phyloP scores from a whole-genome alignment of 1,140 invertebrate species.

The Leptonema lineaticorne region DNA sequence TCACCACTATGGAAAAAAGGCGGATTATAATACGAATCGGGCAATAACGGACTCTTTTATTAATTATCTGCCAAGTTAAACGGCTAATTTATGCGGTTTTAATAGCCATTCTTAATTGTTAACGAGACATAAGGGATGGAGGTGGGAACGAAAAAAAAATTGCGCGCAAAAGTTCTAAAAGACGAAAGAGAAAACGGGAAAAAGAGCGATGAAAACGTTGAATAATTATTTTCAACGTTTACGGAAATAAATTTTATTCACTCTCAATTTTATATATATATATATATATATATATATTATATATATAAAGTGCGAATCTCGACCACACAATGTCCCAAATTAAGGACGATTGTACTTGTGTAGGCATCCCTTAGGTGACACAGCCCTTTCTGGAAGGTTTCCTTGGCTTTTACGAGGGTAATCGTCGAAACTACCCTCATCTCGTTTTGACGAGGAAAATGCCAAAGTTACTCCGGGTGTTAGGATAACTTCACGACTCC shows the following conservation, averaged over 20 bases:
- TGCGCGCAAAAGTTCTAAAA: too few species aligned
- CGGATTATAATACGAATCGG: too few species aligned
- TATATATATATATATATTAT: too few species aligned
- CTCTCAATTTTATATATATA: too few species aligned
- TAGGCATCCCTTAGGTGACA: constrained; percentile 5
- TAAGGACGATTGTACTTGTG: not conserved
- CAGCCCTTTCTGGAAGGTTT: constrained; percentile 2
- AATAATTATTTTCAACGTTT: constrained; percentile 22
- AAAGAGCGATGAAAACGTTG: constrained; percentile 21
- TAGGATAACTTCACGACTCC: not conserved
- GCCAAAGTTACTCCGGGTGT: not conserved
- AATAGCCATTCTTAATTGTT: constrained; percentile 20
- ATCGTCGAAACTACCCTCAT: not conserved
- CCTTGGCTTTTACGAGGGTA: not conserved
- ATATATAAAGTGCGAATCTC: not conserved
- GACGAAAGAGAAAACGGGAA: too few species aligned
- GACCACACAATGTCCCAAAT: not conserved
- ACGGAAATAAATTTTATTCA: constrained; percentile 14
- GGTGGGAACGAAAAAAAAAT: too few species aligned
- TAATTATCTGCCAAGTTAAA: not conserved
- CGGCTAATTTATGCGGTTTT: constrained; percentile 22
- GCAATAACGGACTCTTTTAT: constrained; percentile 6
- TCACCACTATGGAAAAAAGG: too few species aligned
- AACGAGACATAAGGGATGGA: too few species aligned
- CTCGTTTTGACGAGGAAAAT: not conserved